phyloP scores from a whole-genome alignment of 2,113 vertebrate genomes.

The Cnemophilus loriae region DNA sequence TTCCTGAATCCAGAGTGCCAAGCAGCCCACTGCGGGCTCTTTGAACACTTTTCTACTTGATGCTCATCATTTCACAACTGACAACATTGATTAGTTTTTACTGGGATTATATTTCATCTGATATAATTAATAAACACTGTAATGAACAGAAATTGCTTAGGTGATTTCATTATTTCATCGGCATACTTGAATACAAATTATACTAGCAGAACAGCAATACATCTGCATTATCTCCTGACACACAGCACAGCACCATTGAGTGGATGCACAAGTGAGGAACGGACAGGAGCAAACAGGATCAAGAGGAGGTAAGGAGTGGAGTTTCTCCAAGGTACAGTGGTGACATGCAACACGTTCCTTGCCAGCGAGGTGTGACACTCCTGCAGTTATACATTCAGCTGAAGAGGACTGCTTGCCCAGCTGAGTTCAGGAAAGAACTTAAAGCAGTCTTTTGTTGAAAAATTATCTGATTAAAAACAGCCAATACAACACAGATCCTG shows the following conservation, averaged over 20 bases:
- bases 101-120: slow-evolving; percentile 44
- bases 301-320: slow-evolving; percentile 47
- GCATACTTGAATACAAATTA: slow-evolving; percentile 58
- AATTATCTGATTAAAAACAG: slow-evolving; percentile 43
- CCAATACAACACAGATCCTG: slow-evolving; percentile 51
- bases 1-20: background rate
- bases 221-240: slow-evolving; percentile 63
- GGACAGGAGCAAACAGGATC: background rate
- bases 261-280: slow-evolving; percentile 29
- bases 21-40: slow-evolving; percentile 2
- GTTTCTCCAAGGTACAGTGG: slow-evolving; percentile 45
- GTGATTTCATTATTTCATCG: slow-evolving; percentile 55
- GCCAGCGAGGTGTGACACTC: slow-evolving; percentile 17
- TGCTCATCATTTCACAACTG: slow-evolving; percentile 31
- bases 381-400: slow-evolving; percentile 46
- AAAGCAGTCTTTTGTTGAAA: slow-evolving; percentile 53
- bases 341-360: slow-evolving; percentile 54
- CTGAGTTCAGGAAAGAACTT: slow-evolving; percentile 35
- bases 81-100: background rate
- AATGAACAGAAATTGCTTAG: slow-evolving; percentile 54
- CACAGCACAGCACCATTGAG: slow-evolving; percentile 66
- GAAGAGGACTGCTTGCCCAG: slow-evolving; percentile 49
- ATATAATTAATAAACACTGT: slow-evolving; percentile 52
- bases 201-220: slow-evolving; percentile 49
- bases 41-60: background rate